phyloP scores from a whole-genome alignment of 2,888 invertebrate species.

The Argyresthia albistria region DNA sequence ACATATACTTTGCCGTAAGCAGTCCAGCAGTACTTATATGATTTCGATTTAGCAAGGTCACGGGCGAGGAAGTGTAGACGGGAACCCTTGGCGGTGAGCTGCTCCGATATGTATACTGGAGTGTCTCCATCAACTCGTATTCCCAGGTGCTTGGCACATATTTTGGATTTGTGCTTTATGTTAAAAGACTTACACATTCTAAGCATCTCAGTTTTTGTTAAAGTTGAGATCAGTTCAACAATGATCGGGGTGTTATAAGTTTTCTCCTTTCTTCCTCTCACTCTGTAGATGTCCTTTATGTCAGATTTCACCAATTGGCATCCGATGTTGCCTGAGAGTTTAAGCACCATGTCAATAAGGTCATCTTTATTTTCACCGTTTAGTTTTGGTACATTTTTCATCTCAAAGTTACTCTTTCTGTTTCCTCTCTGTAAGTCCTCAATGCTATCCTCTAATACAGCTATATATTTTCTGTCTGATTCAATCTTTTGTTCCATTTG shows the following conservation, averaged over 20 bases:
- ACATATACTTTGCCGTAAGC: constrained; percentile 9
- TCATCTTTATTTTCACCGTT: too few relatives aligned
- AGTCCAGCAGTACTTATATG: constrained; percentile 11
- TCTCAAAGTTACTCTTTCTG: too few relatives aligned
- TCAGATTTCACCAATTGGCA: constrained; percentile 6
- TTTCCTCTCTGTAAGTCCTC: too few relatives aligned
- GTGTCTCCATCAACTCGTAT: background rate
- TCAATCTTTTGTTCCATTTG: too few relatives aligned
- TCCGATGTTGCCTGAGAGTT: constrained; percentile 6
- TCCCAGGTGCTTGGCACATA: constrained; percentile 1
- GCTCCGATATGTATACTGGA: constrained; percentile 2
- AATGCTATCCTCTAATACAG: too few relatives aligned
- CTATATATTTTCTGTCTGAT: too few relatives aligned
- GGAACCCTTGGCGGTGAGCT: background rate
- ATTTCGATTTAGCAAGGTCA: constrained; percentile 1
- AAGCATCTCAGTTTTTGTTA: background rate
- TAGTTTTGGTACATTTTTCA: too few relatives aligned
- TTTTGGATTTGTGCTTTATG: background rate
- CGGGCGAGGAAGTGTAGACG: constrained; percentile 1
- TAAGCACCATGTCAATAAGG: too few relatives aligned
- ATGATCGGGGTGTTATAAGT: background rate
- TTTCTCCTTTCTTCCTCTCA: background rate
- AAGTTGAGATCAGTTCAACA: background rate
- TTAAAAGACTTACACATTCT: background rate
- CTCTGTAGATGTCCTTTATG: background rate